phyloP scores from a whole-genome alignment of 1,140 invertebrate genomes.

The Diprion similis region DNA sequence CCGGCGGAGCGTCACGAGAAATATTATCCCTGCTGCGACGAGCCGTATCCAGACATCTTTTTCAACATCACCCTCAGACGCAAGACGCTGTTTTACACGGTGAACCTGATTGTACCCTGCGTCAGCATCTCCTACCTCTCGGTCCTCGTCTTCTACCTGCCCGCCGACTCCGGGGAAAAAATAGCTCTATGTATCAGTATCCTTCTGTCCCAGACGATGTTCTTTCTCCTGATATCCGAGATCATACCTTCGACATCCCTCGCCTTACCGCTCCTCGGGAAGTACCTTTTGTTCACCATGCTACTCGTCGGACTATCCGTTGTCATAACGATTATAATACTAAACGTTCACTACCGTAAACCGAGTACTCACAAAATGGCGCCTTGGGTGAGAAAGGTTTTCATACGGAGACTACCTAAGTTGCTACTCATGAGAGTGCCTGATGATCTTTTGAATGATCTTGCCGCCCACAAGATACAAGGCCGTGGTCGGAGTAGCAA shows the following conservation, averaged over 20 bases:
- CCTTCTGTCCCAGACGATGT: constrained; percentile 98
- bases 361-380: constrained; percentile 98
- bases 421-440: constrained; percentile 86
- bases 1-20: constrained; percentile 88
- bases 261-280: constrained; percentile 94
- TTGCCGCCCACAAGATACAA: constrained; percentile 79
- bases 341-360: constrained; percentile 99
- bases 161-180: constrained; percentile 98
- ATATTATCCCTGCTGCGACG: constrained; percentile 87
- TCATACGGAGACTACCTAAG: constrained; percentile 85
- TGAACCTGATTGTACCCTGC: constrained; percentile 93
- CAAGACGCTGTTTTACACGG: constrained; percentile 96
- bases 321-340: constrained; percentile 94
- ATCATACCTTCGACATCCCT: constrained; percentile 99
- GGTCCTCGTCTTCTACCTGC: constrained; percentile 95
- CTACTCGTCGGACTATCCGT: constrained; percentile 95
- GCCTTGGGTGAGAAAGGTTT: constrained; percentile 87
- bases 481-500: constrained; percentile 64
- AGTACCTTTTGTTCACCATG: constrained; percentile 99
- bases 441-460: constrained; percentile 78
- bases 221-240: constrained; percentile 97
- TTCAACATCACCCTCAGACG: constrained; percentile 96
- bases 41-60: constrained; percentile 94
- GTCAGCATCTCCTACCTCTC: constrained; percentile 93
- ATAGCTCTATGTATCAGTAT: constrained; percentile 98